These are phyloP conservation scores for Spicauda simplicius DNA, from an alignment of 2,888 invertebrate genomes.

Conservation along the genomic window DNA sequence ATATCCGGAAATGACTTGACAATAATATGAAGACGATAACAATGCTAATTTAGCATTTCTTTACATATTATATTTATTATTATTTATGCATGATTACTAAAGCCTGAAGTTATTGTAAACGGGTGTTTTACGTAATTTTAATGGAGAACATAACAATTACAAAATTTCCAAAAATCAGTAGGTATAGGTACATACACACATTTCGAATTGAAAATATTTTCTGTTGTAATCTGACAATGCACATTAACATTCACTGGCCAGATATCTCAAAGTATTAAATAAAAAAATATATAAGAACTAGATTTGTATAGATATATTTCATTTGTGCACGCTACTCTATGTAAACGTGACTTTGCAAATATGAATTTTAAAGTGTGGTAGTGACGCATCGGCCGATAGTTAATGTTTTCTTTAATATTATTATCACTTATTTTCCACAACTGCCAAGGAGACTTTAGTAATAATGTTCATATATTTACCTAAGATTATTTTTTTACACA, in stretches of 20 bases:
- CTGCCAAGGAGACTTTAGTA: neutral
- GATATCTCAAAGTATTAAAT: neutral
- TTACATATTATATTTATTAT: neutral
- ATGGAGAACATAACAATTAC: no score
- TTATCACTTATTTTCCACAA: no score
- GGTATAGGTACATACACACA: neutral
- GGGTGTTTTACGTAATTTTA: neutral
- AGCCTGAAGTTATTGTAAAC: neutral
- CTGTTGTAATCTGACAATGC: neutral
- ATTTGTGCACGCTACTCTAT: neutral
- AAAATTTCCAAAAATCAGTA: no score
- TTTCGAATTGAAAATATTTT: neutral
- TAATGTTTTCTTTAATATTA: no score
- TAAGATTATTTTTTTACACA: neutral
- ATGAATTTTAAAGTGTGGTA: neutral
- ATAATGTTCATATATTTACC: neutral
- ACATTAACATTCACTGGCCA: constrained; percentile 14
- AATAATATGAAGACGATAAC: neutral
- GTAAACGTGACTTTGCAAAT: neutral
- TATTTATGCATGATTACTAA: neutral
- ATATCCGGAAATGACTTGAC: neutral
- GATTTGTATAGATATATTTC: neutral
- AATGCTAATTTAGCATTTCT: neutral
- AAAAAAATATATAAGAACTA: neutral
- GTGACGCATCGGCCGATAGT: neutral